A percentile compares a stretch with the other conserved stretches of the same genome.
phyloP scores from a whole-genome alignment of 2,797 vertebrate species.

The Leucoraja ocellata region DNA sequence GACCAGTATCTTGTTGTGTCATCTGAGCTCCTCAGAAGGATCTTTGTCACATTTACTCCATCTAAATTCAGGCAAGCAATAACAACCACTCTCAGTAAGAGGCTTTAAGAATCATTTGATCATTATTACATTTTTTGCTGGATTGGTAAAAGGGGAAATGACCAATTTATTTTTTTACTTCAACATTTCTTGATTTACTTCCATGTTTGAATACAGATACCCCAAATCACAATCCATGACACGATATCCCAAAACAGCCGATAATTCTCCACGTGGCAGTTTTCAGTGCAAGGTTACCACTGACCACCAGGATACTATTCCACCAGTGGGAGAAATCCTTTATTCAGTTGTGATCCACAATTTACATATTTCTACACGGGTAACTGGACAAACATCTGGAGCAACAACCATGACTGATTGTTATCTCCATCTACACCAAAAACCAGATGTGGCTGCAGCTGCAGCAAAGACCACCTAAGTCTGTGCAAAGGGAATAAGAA shows the following conservation, averaged over 20 bases:
- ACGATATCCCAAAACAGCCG: background rate
- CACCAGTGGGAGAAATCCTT: background rate
- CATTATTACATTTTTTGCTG: background rate
- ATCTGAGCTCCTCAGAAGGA: background rate
- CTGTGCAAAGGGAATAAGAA: background rate
- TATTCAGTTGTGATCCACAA: background rate
- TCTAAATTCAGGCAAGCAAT: background rate
- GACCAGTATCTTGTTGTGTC: background rate
- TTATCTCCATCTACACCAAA: background rate
- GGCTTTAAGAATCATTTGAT: background rate
- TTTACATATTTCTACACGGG: background rate
- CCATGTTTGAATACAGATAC: background rate
- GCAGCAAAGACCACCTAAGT: background rate
- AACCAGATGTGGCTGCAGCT: slow-evolving; percentile 12
- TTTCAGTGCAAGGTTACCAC: background rate
- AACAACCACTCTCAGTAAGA: background rate
- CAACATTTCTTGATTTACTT: background rate
- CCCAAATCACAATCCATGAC: too few species aligned
- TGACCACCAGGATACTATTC: background rate
- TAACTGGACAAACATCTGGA: slow-evolving; percentile 19
- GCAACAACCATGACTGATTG: slow-evolving; percentile 13
- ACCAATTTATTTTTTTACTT: background rate
- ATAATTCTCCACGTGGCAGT: background rate
- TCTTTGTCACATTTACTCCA: background rate
- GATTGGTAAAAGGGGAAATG: background rate